Evolutionary conservation across 2,888 invertebrate genomes (phyloP), one percentile per base, ranked within the genome.

Genomic region (Polyommatus iphigenia): DNA sequence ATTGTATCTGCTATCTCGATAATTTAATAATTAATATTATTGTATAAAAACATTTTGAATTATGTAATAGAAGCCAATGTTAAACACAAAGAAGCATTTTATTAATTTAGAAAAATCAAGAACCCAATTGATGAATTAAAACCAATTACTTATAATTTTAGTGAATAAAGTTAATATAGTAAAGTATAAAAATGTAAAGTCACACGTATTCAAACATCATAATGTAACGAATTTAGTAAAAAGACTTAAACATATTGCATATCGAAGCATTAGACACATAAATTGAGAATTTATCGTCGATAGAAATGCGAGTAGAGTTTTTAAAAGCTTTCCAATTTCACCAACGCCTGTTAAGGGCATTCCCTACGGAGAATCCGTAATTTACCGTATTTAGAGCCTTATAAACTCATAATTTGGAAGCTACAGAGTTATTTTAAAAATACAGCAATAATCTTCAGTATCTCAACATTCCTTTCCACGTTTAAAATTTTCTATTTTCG

Each of bases 241-340:
- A 77, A 67, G 46, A 62, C 62, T 46, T 41, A 77, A 77, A 77
- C 29, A 46, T 59, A 62, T 76, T 18, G 71, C 72, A 57, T 41
- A 54, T 36, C 32, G 72, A 77, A 77, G 77, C 77, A 77, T 77
- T 77, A 77, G 59, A 77, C 20, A 77, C 24, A 36, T 71, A 32
- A 67, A 29, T 32, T 67, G 67, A 67, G 7, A 67, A 32, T 67
- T 67, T 29, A 67, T 67, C 29, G 4, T 73, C 1, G 46, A 72
- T 15, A 57, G 72, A 73, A 62, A 73, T 50, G 72, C 72, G 50
- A 78, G 18, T 73, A 78, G 57, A 54, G 54, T 71, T 29, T 71
- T 67, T 76, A 71, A 41, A 78, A 76, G 76, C 76, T 76, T 8
- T 54, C 18, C 54, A 54, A 54, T 54, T 18, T 54, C 18, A 54